Evolutionary conservation across 2,888 invertebrate species (phyloP).

Genomic region (Limnephilus auricula): DNA sequence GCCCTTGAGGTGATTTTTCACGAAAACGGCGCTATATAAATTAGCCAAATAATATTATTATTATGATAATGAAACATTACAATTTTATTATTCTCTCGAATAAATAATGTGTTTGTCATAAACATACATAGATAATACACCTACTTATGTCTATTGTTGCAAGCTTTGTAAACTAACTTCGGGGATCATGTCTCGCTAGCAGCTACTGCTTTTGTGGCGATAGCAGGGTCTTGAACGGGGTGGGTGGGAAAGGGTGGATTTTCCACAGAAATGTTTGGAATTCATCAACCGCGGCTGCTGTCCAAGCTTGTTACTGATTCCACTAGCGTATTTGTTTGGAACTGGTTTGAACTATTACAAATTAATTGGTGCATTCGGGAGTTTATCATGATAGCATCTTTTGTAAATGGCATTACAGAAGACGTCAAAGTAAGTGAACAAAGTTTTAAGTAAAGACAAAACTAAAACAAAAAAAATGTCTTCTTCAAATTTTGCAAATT

Average conservation of each 20-base stretch:
- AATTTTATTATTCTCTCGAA: not conserved
- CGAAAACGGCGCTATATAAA: too few relatives aligned
- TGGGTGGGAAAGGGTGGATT: not conserved
- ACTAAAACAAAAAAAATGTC: too few relatives aligned
- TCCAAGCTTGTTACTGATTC: conserved; percentile 41
- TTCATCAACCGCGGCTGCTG: conserved; percentile 17
- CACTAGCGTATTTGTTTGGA: conserved; percentile 5
- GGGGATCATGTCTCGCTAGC: conserved; percentile 5
- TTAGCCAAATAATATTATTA: too few relatives aligned
- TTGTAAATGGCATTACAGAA: too few relatives aligned
- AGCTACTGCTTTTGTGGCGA: conserved; percentile 25
- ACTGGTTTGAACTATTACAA: not conserved
- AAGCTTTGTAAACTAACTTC: conserved; percentile 2
- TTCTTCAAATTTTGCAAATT: too few relatives aligned
- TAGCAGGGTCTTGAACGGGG: not conserved
- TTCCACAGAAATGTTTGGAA: conserved; percentile 42
- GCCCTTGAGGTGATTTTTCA: too few relatives aligned
- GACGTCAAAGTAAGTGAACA: too few relatives aligned
- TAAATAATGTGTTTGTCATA: not conserved
- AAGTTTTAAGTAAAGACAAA: too few relatives aligned
- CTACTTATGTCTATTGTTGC: not conserved
- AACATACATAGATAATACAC: not conserved
- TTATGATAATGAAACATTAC: too few relatives aligned
- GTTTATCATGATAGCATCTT: not conserved
- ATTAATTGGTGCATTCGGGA: not conserved